phyloP scores from a whole-genome alignment of 2,113 vertebrate genomes.

The Psilopsiagon aymara region DNA sequence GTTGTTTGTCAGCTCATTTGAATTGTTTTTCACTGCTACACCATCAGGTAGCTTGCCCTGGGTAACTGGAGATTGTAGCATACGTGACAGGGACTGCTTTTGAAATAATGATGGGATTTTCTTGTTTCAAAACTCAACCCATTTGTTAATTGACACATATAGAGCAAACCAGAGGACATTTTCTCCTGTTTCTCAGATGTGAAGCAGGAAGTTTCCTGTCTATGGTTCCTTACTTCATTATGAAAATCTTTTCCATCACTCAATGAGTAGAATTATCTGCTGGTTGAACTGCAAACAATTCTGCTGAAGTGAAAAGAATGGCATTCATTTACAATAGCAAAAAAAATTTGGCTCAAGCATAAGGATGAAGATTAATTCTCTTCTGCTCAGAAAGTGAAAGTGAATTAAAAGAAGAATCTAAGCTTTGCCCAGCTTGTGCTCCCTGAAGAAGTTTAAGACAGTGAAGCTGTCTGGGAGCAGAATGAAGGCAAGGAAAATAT shows the following conservation, averaged over 20 bases:
- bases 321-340: not conserved
- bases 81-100: not conserved
- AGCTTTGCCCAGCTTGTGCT: not conserved
- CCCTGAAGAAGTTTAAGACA: not conserved
- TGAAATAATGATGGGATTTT: conserved; percentile 34
- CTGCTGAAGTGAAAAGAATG: not conserved
- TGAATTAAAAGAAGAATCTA: not conserved
- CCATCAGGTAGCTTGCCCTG: not conserved
- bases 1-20: not conserved
- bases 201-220: not conserved
- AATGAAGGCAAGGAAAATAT: not conserved
- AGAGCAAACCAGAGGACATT: not conserved
- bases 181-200: not conserved
- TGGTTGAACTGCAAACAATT: not conserved
- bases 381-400: not conserved
- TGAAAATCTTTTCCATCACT: not conserved
- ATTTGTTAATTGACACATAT: not conserved
- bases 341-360: not conserved
- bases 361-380: not conserved
- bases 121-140: not conserved
- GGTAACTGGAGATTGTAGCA: not conserved
- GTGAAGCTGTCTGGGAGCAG: not conserved
- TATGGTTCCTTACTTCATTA: not conserved
- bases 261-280: not conserved
- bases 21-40: not conserved